Evolutionary conservation across 2,113 vertebrate genomes (phyloP).

Genomic region (Chionomys nivalis): DNA sequence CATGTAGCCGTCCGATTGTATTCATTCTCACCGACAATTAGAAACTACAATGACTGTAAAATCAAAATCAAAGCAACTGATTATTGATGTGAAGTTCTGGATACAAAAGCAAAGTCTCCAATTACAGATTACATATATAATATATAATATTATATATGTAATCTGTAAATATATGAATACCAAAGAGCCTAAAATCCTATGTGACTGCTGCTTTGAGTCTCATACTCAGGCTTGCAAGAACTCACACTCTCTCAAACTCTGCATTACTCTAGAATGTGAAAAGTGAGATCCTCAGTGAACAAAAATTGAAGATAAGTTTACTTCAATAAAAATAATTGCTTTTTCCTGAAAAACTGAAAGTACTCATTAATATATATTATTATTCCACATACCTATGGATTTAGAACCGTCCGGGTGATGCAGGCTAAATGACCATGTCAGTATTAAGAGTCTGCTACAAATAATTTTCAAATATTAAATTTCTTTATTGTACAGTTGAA

Average conservation of each 20-base stretch:
- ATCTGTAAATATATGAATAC: neutral
- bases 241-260: neutral
- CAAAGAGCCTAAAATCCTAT: neutral
- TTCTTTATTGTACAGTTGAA: neutral
- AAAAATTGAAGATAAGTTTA: neutral
- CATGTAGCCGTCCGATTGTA: rapidly evolving
- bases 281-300: neutral
- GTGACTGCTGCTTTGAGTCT: neutral
- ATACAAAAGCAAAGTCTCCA: no score
- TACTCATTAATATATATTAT: neutral
- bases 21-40: neutral
- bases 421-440: neutral
- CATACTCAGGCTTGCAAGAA: neutral
- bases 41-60: neutral
- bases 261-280: neutral
- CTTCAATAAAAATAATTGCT: neutral
- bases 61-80: no score
- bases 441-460: neutral
- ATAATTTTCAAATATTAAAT: neutral
- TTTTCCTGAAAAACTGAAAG: neutral
- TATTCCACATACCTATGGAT: neutral
- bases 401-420: neutral
- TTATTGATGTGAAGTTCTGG: no score
- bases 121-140: neutral
- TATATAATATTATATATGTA: no score